Conservation (phyloP, 35 echinoderm and acorn worm species). For the Hemicentrotus pulcherrimus region DNA sequence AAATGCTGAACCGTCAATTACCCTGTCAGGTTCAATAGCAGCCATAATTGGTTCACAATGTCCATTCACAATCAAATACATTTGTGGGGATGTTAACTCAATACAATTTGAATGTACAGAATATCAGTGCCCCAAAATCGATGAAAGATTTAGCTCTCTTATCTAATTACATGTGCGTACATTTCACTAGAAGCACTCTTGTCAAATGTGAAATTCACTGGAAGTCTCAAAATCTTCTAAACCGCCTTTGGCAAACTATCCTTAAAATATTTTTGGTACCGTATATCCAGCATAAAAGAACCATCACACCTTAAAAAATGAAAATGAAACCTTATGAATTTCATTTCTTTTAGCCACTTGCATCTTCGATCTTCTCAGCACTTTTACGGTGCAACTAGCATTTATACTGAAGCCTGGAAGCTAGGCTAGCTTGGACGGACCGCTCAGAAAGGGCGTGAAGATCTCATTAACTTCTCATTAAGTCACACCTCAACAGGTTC, state of each 20-base stretch:
- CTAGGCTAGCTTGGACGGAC: neutral
- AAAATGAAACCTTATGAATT: too few relatives aligned
- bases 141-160: neutral
- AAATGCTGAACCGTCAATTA: neutral
- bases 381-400: neutral
- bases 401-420: neutral
- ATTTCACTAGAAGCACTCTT: neutral
- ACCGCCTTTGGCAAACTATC: neutral
- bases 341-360: too few relatives aligned
- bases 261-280: too few relatives aligned
- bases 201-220: neutral
- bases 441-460: neutral
- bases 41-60: neutral
- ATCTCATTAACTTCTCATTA: slow-evolving; percentile 5
- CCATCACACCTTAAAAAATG: too few relatives aligned
- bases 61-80: neutral
- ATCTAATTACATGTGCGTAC: neutral
- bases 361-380: too few relatives aligned
- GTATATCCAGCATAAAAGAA: too few relatives aligned
- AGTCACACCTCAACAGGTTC: neutral
- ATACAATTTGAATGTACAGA: neutral
- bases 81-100: neutral
- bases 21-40: neutral
- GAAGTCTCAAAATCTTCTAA: neutral
- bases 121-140: neutral